Evolutionary conservation across 30 jellyfish, hydroid and myxozoan species (phyloP), one percentile per base, ranked within the genome.

Genomic region (Hydractinia symbiolongicarpus): DNA sequence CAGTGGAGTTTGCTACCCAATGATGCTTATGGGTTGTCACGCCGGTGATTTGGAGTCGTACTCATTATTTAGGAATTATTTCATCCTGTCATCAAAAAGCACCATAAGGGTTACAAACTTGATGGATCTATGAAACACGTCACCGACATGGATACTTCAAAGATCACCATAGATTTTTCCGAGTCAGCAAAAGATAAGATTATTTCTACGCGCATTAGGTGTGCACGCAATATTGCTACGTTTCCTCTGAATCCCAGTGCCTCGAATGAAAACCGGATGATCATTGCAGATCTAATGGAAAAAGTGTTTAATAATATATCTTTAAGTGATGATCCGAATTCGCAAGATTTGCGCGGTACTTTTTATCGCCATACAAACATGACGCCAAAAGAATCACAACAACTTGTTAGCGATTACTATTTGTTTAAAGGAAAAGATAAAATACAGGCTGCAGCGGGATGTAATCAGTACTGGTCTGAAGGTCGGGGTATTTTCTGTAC

Each of bases 101-200:
- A 72, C 50, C 81, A 72, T 53, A 72, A 52, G 58, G 81, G 81
- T 7, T 72, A 6, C 64, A 53, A n/a, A 30, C 61, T 72, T 0
- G 81, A 72, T 72, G 74, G 74, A 64, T 30, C 81, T 17, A 72
- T 30, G 81, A 72, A 72, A 53, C 81, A 72, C 50, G 81, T 72
- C 16, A 72, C 81, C 8, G 58, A 49, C 16, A 72, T 72, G 81
- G 81, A 72, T 16, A 14, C 64, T 8, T 49, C 58, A 21, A 72
- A 72, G 52, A 52, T 72, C 19, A 72, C 81, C 14, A 72, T 72
- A 7, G 81, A 72, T 17, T 17, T 72, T 8, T 49, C 81, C 9
- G 81, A 72, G 16, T 52, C 58, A 8, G 81, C 81, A 72, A 72
- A 72, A 72, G 64, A 49, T n/a, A 49, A 52, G 11, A 72, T 72